Evolutionary conservation across 2,113 vertebrate species (phyloP), one percentile per base, ranked within the genome.

Genomic region (Fregata magnificens): DNA sequence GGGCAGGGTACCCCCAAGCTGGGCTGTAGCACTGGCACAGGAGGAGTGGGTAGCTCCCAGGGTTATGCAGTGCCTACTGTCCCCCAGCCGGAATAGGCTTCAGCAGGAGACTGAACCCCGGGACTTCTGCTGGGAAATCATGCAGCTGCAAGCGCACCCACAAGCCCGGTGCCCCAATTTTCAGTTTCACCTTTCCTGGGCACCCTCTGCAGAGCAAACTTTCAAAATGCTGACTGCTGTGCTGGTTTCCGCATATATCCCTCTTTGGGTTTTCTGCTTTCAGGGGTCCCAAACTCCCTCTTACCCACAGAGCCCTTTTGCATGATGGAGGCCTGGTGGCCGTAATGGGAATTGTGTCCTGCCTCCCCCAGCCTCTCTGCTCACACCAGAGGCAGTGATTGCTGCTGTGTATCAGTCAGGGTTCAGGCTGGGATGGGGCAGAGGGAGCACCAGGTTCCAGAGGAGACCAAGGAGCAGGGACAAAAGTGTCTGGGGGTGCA

Each of bases 41-140:
- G 24, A 42, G 5, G 10, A 16, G 7, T 8, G 31, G 25, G 44
- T 26, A 28, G 53, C 19, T 20, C 47, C 59, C 55, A 40, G 45
- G n/a, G 32, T 8, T 4, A 13, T 2, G 1, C 53, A 32, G 53
- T 8, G 40, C 40, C 66, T 4, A 0, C 50, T 58, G 38, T 50
- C 14, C 76, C 63, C 28, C 5, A 2, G 15, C 52, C 8, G 0
- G n/a, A 67, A 67, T 0, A 10, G 3, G 42, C 65, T 71, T 45
- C 2, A 1, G 32, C 29, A 40, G 56, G 11, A 72, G 25, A 20
- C 52, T 65, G 40, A 63, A 24, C 13, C 8, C 12, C 9, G 11
- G 59, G 9, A 55, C 28, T 9, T 10, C 17, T 77, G 31, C 31
- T 13, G 4, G 14, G 22, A 69, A 62, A 55, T 58, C 8, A 2